Evolutionary conservation across 2,797 vertebrate genomes (phyloP), one percentile per base, ranked within the genome.

Genomic region (Lophotriccus pileatus): DNA sequence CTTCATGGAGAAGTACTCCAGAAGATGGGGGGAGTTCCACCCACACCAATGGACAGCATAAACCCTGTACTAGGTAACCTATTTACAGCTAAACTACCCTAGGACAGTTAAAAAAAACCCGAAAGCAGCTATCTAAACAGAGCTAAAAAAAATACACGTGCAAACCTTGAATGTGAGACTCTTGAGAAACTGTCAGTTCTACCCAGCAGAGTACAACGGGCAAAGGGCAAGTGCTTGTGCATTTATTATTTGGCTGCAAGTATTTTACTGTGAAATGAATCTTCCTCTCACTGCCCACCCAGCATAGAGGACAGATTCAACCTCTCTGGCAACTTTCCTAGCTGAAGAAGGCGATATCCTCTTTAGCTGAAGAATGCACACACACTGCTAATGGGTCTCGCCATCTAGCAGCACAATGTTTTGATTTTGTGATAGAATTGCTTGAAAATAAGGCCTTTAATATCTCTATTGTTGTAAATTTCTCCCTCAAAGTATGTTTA

Each of bases 381-480:
- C 36, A 46, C 36, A 66, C 32, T 1, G 0, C 63, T 92, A 86
- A 84, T 34, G 87, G 73, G 73, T 52, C 69, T 91, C 2, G 0
- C 66, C 66, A 80, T 88, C 83, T 30, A 94, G 67, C 64, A 90
- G 73, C 16, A 4, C 0, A 0, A 49, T 93, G 85, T 94, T 96
- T 94, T 93, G 80, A 93, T 94, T 88, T 96, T 59, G 16, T 76
- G 75, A 84, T 94, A 94, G 83, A 93, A 94, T 88, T 94, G 55
- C 91, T 84, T 88, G 74, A 94, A 96, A 95, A 88, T 58, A 78
- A 21, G 55, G 62, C 74, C 73, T 96, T 95, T 92, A 88, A 86
- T 94, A 79, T 63, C 69, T 88, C 91, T 90, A 90, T 95, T 96
- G 87, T 96, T 94, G 83, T 49, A 90, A 47, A 4, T 91, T 78